These are phyloP conservation scores for Spodoptera litura DNA, from an alignment of 1,140 invertebrate species.

Conservation along the genomic window DNA sequence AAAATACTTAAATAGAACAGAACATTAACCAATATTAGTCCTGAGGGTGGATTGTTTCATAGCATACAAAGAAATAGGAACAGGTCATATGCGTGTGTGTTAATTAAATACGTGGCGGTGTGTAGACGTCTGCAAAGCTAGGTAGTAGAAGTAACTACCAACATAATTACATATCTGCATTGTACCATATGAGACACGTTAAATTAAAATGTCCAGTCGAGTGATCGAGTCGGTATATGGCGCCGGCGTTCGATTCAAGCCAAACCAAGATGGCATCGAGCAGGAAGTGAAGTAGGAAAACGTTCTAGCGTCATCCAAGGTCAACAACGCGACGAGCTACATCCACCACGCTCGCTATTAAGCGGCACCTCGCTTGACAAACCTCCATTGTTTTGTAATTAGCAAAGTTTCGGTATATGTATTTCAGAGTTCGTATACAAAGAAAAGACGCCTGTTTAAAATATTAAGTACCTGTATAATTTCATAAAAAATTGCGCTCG, in stretches of 20 bases:
- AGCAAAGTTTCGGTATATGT: slow-evolving; percentile 53
- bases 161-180: too few species aligned
- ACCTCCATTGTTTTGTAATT: slow-evolving; percentile 63
- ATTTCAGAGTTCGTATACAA: slow-evolving; percentile 28
- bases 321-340: slow-evolving; percentile 66
- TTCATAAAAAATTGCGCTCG: background rate
- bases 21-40: too few species aligned
- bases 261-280: slow-evolving; percentile 73
- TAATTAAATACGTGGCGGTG: too few species aligned
- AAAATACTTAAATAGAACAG: background rate
- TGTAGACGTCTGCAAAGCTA: too few species aligned
- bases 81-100: too few species aligned
- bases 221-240: slow-evolving; percentile 28
- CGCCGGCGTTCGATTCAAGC: slow-evolving; percentile 56
- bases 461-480: background rate
- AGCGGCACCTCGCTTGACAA: slow-evolving; percentile 54
- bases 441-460: slow-evolving; percentile 7
- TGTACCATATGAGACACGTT: background rate
- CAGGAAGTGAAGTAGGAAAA: slow-evolving; percentile 84
- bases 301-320: slow-evolving; percentile 80
- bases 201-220: background rate
- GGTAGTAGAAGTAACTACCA: too few species aligned
- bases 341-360: slow-evolving; percentile 65
- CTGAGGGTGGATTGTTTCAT: too few species aligned
- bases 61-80: too few species aligned